Conservation (phyloP, 2,797 vertebrate genomes). For the Anguilla obscura region DNA sequence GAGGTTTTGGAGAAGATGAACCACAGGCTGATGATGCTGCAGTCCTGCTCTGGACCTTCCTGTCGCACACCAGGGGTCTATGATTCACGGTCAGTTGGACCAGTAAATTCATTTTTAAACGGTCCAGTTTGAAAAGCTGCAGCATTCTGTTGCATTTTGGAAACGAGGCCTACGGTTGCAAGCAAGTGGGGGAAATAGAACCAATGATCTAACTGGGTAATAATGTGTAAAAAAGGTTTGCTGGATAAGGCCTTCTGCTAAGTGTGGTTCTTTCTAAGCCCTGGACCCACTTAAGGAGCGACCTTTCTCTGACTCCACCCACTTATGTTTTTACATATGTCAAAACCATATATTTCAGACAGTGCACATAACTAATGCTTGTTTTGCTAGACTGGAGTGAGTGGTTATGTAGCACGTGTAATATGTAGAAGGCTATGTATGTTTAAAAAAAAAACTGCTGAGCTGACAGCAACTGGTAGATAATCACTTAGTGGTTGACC, state of each 20-base stretch:
- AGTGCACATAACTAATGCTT: background rate
- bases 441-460: background rate
- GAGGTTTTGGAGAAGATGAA: slow-evolving; percentile 98
- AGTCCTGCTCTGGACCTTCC: slow-evolving; percentile 86
- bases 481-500: background rate
- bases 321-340: background rate
- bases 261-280: background rate
- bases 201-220: background rate
- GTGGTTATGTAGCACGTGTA: no score
- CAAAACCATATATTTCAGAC: background rate
- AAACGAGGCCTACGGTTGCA: background rate
- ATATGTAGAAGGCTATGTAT: no score
- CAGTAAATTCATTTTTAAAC: background rate
- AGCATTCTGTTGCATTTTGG: background rate
- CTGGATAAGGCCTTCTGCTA: background rate
- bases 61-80: slow-evolving; percentile 89
- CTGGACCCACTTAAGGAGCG: no score
- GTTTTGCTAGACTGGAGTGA: background rate
- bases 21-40: slow-evolving; percentile 96
- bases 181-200: background rate
- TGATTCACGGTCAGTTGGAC: slow-evolving; percentile 73
- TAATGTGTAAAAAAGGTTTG: background rate
- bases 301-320: background rate
- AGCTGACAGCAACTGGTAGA: background rate
- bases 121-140: background rate